Evolutionary conservation across 2,888 invertebrate genomes (phyloP), one percentile per base, ranked within the genome.

Genomic region (Nyleta sp.): DNA sequence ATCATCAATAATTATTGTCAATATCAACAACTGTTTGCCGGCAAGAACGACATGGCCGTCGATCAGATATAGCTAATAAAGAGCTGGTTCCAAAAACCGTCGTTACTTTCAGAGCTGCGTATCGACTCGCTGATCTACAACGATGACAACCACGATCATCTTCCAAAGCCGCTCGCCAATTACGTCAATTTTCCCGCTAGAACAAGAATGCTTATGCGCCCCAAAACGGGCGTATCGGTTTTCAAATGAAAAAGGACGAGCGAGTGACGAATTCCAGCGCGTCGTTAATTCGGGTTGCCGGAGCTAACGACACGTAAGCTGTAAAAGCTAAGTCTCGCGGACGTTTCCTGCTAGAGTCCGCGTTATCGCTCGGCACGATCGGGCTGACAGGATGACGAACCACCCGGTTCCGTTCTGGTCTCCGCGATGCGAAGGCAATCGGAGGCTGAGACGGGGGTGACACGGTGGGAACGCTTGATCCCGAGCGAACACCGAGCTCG

Each of bases 341-440:
- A 79, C 68, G 55, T 80, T 78, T 78, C 80, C 81, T 71, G 75
- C 67, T 62, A 55, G 75, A 65, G 64, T 71, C 55, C 68, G 67
- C 53, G 42, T 71, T 81, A 79, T 79, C 81, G 68, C 67, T 17
- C 28, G 65, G 60, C 65, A 78, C 78, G 78, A 82, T 82, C 81
- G 80, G 60, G 67, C 81, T 84, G 84, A 85, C 84, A 85, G 82
- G 75, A 73, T 74, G 84, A 83, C 80, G 82, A 86, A 83, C 85
- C 84, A 84, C 78, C 81, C 78, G 74, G 81, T 80, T 80, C 80
- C 81, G 79, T 70, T 53, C 60, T 75, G 73, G 78, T 73, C 48
- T 48, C 33, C 62, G 65, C 70, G 73, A 78, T 75, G 78, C 70
- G 68, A 80, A 72, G 71, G 65, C 28, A 71, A 76, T 76, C 67